Evolutionary conservation across 2,797 vertebrate species (phyloP).

Genomic region (Betta splendens): DNA sequence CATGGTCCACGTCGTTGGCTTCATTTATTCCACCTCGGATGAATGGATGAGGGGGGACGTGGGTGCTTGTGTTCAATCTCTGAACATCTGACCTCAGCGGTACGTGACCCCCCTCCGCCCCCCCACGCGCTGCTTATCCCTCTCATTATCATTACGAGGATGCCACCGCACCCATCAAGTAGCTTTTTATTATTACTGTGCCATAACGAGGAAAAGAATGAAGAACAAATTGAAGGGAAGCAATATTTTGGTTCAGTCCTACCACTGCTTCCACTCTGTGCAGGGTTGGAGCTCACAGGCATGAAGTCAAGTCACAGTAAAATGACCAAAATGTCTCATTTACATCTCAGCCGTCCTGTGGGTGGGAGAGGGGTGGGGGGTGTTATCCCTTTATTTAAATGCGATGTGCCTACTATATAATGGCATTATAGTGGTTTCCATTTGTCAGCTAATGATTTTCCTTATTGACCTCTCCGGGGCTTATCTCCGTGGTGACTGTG

Average conservation of each 20-base stretch:
- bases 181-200: constrained; percentile 17
- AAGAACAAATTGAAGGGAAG: not conserved
- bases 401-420: constrained; percentile 38
- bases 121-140: constrained; percentile 29
- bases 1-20: constrained; percentile 38
- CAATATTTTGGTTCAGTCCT: no score
- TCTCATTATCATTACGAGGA: no score
- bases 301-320: constrained; percentile 44
- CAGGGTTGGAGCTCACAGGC: constrained; percentile 34
- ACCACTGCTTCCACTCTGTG: constrained; percentile 13
- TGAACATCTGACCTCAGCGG: constrained; percentile 65
- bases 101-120: constrained; percentile 33
- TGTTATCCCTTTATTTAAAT: constrained; percentile 46
- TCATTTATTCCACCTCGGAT: constrained; percentile 56
- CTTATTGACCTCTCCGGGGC: constrained; percentile 65
- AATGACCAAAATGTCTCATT: constrained; percentile 49
- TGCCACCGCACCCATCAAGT: constrained; percentile 6
- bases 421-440: constrained; percentile 49
- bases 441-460: constrained; percentile 70
- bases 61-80: constrained; percentile 55
- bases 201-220: constrained; percentile 13
- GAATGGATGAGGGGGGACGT: constrained; percentile 49
- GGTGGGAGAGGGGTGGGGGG: no score
- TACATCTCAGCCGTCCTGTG: constrained; percentile 44
- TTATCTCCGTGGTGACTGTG: constrained; percentile 60